Conservation (phyloP, 1,140 invertebrate species). For the Phocides pigmalion region DNA sequence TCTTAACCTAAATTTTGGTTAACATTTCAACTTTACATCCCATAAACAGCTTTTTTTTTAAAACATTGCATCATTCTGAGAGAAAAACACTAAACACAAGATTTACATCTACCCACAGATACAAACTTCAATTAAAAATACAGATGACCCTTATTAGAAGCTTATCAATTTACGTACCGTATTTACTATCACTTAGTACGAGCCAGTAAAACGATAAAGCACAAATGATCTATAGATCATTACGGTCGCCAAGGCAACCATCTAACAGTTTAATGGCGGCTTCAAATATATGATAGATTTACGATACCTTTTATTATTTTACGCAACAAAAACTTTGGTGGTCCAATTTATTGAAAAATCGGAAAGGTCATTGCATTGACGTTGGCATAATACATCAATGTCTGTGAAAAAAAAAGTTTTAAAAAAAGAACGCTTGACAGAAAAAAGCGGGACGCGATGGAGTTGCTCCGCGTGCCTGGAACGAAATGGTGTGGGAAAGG, state of each 20-base stretch:
- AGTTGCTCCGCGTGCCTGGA: slow-evolving; percentile 89
- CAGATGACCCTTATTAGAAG: too few species aligned
- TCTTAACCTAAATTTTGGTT: too few species aligned
- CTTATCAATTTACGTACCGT: too few species aligned
- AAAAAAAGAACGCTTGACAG: slow-evolving; percentile 51
- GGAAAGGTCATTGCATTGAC: slow-evolving; percentile 41
- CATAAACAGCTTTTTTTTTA: too few species aligned
- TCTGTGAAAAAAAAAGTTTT: slow-evolving; percentile 27
- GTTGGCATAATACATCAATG: slow-evolving; percentile 36
- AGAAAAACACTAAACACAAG: too few species aligned
- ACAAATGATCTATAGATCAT: slow-evolving; percentile 45
- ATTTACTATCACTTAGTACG: slow-evolving; percentile 38
- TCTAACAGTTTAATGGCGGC: slow-evolving; percentile 39
- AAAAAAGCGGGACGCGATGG: slow-evolving; percentile 84
- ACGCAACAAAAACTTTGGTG: slow-evolving; percentile 35
- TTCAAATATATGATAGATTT: slow-evolving; percentile 46
- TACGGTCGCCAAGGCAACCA: slow-evolving; percentile 24
- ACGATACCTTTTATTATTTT: slow-evolving; percentile 36
- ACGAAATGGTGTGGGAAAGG: slow-evolving; percentile 96
- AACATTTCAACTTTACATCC: too few species aligned
- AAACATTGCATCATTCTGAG: too few species aligned
- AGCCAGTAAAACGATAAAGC: slow-evolving; percentile 48
- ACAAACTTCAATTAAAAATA: too few species aligned
- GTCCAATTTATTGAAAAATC: slow-evolving; percentile 34
- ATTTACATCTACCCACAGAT: too few species aligned